Base-by-base conservation (phyloP, 2,888 invertebrate species). In the Trissonchulus latispiculum region DNA sequence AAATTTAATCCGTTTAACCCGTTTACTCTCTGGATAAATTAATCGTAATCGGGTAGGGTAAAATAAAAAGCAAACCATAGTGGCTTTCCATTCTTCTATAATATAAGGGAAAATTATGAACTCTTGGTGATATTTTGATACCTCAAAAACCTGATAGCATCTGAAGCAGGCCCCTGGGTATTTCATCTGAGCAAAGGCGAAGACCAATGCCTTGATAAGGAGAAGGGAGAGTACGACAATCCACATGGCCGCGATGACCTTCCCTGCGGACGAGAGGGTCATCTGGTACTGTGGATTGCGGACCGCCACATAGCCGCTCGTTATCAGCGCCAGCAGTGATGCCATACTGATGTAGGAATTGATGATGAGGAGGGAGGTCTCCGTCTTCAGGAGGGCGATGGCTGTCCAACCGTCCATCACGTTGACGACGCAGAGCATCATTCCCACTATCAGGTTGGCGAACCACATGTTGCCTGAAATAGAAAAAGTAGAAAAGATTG, bases 371-470 rank as follows among this genome's bases (percentile, higher is more conserved):
- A 68, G 36, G 28, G 69, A 68, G n/a, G 69, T 68, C n/a, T 68
- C 69, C 33, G 69, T 35, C 36, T 68, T 68, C 33, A 68, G n/a
- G 28, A 68, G 33, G n/a, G 36, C 69, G 23, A 35, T 36, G 28
- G 69, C 69, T 3, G 3, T 33, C 69, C 69, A 68, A 36, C 69
- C 69, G n/a, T 68, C 69, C 69, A 68, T 68, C 36, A 68, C 69
- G 36, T 68, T 68, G 3, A 68, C 33, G 28, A 68, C 36, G 36
- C 69, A 68, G 3, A 68, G n/a, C 69, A 68, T 68, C 23, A 68
- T 36, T 23, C 69, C 69, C 31, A 68, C 69, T 8, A 68, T n/a
- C 33, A 33, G 36, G n/a, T 68, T 33, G n/a, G 33, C 69, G n/a
- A 68, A 68, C 31, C 69, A 68, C 28, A 68, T 8, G 36, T 68